Percentiles rank a stretch among this genome's conserved stretches.
Conservation (phyloP, 2,113 vertebrate genomes). For the Crotalus helleri region DNA sequence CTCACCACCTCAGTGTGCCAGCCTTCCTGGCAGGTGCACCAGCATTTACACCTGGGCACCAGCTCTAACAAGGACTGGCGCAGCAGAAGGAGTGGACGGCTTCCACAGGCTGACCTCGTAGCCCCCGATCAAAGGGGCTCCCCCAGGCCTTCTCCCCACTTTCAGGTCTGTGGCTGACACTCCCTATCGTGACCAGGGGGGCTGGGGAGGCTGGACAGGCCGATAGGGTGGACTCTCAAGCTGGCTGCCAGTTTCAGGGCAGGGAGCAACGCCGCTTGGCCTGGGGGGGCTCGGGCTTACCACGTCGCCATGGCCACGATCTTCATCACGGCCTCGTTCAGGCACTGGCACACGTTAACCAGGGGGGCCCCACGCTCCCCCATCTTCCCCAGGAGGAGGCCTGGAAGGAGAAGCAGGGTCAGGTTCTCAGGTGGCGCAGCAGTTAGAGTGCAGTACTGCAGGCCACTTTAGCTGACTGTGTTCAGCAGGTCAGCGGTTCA, state of each 20-base stretch:
- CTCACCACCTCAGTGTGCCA: too few species aligned
- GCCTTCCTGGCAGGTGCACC: not conserved
- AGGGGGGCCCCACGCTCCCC: conserved; percentile 79
- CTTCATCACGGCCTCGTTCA: conserved; percentile 89
- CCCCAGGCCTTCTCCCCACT: too few species aligned
- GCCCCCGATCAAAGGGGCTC: not conserved
- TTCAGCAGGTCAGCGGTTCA: too few species aligned
- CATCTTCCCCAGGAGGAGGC: conserved; percentile 84
- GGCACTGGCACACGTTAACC: conserved; percentile 84
- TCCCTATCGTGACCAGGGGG: too few species aligned
- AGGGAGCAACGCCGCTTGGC: not conserved
- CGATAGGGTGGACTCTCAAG: not conserved
- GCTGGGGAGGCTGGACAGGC: not conserved
- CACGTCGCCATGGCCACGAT: conserved; percentile 86
- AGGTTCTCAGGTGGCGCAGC: too few species aligned
- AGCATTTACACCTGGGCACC: not conserved
- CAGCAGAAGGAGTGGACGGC: not conserved
- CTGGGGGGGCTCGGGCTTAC: conserved; percentile 55
- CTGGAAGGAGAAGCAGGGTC: conserved; percentile 46
- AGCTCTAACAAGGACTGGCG: not conserved
- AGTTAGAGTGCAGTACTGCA: too few species aligned
- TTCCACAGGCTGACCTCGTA: not conserved
- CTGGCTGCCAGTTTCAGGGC: not conserved
- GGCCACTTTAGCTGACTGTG: too few species aligned
- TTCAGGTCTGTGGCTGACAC: not conserved